Conservation (phyloP, 2,888 invertebrate species). For the Coleophora flavipennella region DNA sequence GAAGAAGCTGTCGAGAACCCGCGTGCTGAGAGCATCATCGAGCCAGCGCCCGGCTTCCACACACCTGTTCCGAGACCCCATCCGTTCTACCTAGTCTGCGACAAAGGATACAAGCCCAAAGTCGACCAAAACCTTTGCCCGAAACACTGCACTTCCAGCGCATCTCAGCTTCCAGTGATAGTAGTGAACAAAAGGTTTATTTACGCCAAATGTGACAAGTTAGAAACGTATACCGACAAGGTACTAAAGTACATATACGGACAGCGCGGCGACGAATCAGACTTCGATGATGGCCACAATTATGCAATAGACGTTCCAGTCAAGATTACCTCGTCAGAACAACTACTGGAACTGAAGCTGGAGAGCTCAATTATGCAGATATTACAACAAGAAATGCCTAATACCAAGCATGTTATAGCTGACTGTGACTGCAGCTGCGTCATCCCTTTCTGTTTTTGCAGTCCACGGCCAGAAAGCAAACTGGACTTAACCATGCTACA, state of each 20-base stretch:
- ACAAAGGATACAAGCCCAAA: constrained; percentile 35
- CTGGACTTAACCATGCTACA: constrained; percentile 1
- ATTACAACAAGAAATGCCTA: constrained; percentile 43
- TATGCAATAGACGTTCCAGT: constrained; percentile 40
- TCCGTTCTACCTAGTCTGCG: constrained; percentile 51
- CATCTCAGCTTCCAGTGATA: constrained; percentile 47
- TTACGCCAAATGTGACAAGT: constrained; percentile 55
- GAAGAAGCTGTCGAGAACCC: constrained; percentile 41
- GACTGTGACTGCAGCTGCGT: constrained; percentile 34
- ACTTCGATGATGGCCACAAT: constrained; percentile 35
- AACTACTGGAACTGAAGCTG: constrained; percentile 34
- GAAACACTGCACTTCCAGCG: constrained; percentile 41
- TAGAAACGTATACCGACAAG: constrained; percentile 41
- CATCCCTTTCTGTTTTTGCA: constrained; percentile 40
- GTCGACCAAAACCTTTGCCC: constrained; percentile 43
- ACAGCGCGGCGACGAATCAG: constrained; percentile 30
- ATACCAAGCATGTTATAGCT: constrained; percentile 27
- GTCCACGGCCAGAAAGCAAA: constrained; percentile 20
- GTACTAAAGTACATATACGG: constrained; percentile 39
- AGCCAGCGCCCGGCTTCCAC: constrained; percentile 25
- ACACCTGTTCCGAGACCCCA: constrained; percentile 38
- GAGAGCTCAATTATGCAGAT: constrained; percentile 54
- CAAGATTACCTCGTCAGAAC: constrained; percentile 30
- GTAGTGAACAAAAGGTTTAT: constrained; percentile 50
- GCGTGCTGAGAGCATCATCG: constrained; percentile 38